These are phyloP conservation scores for Exephanes ischioxanthus DNA, from an alignment of 2,888 invertebrate species.

Conservation along the genomic window DNA sequence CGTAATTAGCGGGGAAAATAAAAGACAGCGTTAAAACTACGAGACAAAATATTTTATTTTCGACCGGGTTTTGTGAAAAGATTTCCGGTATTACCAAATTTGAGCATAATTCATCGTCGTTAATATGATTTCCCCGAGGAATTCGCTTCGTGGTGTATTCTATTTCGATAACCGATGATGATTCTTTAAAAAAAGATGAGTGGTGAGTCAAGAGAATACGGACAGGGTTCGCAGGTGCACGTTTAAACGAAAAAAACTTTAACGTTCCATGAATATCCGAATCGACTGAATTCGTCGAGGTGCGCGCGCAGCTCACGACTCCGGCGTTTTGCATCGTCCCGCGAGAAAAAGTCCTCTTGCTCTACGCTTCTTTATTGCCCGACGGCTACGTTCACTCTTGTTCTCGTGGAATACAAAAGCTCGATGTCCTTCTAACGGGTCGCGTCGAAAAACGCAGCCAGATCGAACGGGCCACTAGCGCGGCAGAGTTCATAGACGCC, in stretches of 20 bases:
- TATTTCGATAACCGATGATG: neutral
- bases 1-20: neutral
- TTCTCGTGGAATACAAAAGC: neutral
- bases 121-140: neutral
- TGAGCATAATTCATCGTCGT: neutral
- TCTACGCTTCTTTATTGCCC: neutral
- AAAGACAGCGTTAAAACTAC: neutral
- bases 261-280: slow-evolving; percentile 35
- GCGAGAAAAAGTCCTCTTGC: neutral
- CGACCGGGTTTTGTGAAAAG: neutral
- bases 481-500: neutral
- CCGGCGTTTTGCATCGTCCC: neutral
- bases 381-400: neutral
- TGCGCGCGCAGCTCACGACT: neutral
- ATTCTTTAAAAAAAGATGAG: neutral
- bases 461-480: neutral
- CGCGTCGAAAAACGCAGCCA: neutral
- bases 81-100: neutral
- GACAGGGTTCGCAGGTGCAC: neutral
- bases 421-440: neutral
- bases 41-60: neutral
- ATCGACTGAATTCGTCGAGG: slow-evolving; percentile 11
- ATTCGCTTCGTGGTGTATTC: neutral
- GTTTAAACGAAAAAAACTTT: slow-evolving; percentile 13
- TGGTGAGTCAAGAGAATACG: neutral